Base-by-base conservation (phyloP, 2,113 vertebrate species). In the Sturnus vulgaris region DNA sequence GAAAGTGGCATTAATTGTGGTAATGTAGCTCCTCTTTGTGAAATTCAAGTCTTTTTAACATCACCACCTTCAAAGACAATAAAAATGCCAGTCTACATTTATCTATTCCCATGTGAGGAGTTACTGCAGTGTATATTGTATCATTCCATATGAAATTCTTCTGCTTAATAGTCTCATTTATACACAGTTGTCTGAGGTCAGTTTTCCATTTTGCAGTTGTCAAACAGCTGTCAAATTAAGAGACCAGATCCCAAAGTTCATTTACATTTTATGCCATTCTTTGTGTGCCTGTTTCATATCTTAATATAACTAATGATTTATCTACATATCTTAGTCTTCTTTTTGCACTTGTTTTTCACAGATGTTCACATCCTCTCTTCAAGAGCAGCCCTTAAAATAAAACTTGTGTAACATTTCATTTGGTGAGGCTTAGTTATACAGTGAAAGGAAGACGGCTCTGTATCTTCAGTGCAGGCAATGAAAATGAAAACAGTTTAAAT, bases 201-300 rank as follows among this genome's bases (percentile, higher is more conserved):
- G 91, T 97, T 98, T 98, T 97, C 97, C 96, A 93, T 98, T 97
- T 97, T 97, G 94, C 97, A 98, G 95, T 98, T 98, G 97, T 98
- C 97, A 98, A 97, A 97, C 97, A 98, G 97, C 97, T 98, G 97
- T 98, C 97, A 98, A 97, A 97, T 98, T 98, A 97, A 97, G 96
- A 97, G 90, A 96, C 82, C 96, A 97, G 96, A 95, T 95, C 95
- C 95, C 89, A n/a, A 97, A 97, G 94, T 98, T 98, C 95, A 98
- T 97, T 98, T 97, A 97, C 92, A 96, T 97, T 97, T 97, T 91
- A 42, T 98, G 96, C 94, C 92, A 91, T 96, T 97, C 95, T 88
- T 80, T 81, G 73, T 92, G 94, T 94, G 93, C 88, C 76, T 96
- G 91, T 91, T 97, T 98, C 82, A 64, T 96, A 85, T 96, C 96